Conservation (phyloP, 2,797 vertebrate genomes). For the Glossophaga mutica region DNA sequence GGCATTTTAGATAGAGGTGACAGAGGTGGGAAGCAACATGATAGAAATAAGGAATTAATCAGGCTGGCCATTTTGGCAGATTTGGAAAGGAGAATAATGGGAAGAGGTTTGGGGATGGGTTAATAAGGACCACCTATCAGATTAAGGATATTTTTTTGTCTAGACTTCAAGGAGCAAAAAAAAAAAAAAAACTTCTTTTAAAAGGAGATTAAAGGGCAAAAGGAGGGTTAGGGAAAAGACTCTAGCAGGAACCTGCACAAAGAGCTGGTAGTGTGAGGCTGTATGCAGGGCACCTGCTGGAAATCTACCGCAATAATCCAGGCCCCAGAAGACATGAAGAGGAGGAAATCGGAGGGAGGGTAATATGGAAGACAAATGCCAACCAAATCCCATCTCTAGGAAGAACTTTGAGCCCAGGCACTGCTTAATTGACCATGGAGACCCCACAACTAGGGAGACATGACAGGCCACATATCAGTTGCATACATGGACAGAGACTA, state of each 20-base stretch:
- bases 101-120: neutral
- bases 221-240: neutral
- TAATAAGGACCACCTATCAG: neutral
- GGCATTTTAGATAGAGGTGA: neutral
- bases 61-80: neutral
- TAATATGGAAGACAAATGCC: neutral
- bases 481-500: neutral
- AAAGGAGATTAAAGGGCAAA: neutral
- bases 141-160: neutral
- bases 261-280: neutral
- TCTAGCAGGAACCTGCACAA: neutral
- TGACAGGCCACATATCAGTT: neutral
- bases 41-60: neutral
- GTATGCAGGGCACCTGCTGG: neutral
- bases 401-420: neutral
- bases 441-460: neutral
- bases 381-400: neutral
- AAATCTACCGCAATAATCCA: neutral
- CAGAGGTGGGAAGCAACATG: neutral
- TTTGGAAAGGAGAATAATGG: neutral
- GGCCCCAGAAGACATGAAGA: neutral
- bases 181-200: neutral
- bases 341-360: neutral
- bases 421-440: neutral
- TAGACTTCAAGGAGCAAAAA: neutral